Conservation (phyloP, 2,888 invertebrate genomes). For the Drosophila incognita region DNA sequence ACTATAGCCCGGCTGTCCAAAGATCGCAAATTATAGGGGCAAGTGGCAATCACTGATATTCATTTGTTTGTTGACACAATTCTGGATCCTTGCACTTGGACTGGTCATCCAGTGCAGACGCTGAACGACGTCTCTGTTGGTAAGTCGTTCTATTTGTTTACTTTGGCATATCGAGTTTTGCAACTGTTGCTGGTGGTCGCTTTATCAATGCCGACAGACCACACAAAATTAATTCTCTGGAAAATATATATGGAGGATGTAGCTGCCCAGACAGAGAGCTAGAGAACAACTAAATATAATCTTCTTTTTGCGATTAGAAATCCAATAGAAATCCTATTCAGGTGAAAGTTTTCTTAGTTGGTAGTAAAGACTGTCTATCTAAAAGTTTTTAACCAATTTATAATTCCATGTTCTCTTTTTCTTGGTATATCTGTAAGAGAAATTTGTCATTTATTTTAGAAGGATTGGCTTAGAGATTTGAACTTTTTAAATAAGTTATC, state of each 20-base stretch:
- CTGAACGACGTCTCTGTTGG: conserved; percentile 13
- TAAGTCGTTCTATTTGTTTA: conserved; percentile 52
- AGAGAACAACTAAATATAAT: background rate
- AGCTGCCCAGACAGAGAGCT: background rate
- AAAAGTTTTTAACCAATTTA: no score
- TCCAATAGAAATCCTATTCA: background rate
- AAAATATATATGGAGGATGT: conserved; percentile 14
- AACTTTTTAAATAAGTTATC: background rate
- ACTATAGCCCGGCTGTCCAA: conserved; percentile 14
- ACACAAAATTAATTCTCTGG: conserved; percentile 58
- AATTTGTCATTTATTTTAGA: background rate
- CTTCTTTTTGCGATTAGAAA: background rate
- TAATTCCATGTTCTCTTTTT: background rate
- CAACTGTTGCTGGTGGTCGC: conserved; percentile 66
- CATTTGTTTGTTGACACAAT: conserved; percentile 67
- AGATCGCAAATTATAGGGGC: conserved; percentile 36
- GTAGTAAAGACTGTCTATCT: background rate
- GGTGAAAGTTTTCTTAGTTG: background rate
- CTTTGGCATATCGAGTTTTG: conserved; percentile 48
- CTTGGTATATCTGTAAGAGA: background rate
- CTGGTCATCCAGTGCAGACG: conserved; percentile 12
- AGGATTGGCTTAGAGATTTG: background rate
- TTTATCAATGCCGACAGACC: conserved; percentile 71
- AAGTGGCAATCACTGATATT: conserved; percentile 40
- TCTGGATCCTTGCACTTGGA: conserved; percentile 35